A percentile compares a stretch with the other conserved stretches of the same genome.
phyloP scores from a whole-genome alignment of 2,797 vertebrate species.

The Sebastiscus tertius region DNA sequence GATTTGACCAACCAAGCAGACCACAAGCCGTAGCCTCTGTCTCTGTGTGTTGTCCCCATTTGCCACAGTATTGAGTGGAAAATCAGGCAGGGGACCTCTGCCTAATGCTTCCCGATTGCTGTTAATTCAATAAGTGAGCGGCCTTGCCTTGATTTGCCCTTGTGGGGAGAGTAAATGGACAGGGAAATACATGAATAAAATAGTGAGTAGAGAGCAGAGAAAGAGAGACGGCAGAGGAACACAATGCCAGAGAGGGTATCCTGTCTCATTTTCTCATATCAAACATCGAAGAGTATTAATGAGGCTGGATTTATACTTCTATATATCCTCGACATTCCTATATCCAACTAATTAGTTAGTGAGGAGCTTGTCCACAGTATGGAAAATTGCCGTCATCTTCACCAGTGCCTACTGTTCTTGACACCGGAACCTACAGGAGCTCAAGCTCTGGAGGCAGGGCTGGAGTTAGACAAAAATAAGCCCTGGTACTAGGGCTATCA shows the following conservation, averaged over 20 bases:
- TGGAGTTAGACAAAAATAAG: no score
- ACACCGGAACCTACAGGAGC: neutral
- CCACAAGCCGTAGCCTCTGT: slow-evolving; percentile 43
- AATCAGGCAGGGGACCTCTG: slow-evolving; percentile 65
- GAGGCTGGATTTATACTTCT: slow-evolving; percentile 6
- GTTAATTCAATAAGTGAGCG: slow-evolving; percentile 80
- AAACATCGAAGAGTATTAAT: slow-evolving; percentile 3
- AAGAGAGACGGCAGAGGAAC: slow-evolving; percentile 11
- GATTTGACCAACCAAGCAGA: slow-evolving; percentile 49
- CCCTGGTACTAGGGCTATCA: no score
- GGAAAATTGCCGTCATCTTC: neutral
- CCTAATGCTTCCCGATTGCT: slow-evolving; percentile 78
- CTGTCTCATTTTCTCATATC: slow-evolving; percentile 14
- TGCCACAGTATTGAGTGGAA: slow-evolving; percentile 63
- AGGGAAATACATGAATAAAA: slow-evolving; percentile 57
- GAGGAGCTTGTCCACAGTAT: neutral
- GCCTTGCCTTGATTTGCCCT: slow-evolving; percentile 65
- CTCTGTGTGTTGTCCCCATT: slow-evolving; percentile 55
- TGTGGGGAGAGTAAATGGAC: slow-evolving; percentile 59
- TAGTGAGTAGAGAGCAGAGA: slow-evolving; percentile 19
- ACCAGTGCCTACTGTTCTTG: neutral
- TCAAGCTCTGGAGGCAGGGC: neutral
- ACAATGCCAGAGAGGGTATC: slow-evolving; percentile 3
- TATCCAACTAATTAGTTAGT: neutral
- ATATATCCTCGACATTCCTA: neutral